Base-by-base conservation (phyloP, 30 jellyfish, hydroid and myxozoan genomes). In the Chrysaora quinquecirrha region DNA sequence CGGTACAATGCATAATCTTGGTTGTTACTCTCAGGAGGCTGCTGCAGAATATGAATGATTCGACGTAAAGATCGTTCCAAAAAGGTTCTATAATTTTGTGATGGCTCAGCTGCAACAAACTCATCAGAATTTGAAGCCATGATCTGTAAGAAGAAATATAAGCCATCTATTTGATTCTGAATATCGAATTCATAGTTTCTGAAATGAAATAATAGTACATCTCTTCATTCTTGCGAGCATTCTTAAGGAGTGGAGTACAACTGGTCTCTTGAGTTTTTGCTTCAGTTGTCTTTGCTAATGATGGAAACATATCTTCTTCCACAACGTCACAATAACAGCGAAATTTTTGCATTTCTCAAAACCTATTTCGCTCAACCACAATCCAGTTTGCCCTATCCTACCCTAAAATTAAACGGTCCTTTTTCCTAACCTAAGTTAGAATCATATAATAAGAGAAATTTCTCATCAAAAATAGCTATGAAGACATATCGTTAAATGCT, bases 21-120 rank as follows among this genome's bases (percentile, higher is more conserved):
- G 58, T 43, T 43, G 58, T 43, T n/a, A n/a, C n/a, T n/a, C n/a
- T n/a, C 58, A 43, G 58, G 58, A 43, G 58, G 58, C 58, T 43
- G 12, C 58, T 43, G 58, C 58, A 43, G 58, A 43, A 43, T 43
- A 43, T 43, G 58, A 43, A 43, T 43, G 58, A 43, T 16, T 43
- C 58, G 58, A 43, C 58, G 58, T 43, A 43, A 43, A 43, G 58
- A 43, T 43, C 16, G 58, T 16, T 43, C 58, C 12, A 43, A 43
- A 43, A 43, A 43, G 58, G 58, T 43, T 43, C 58, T 43, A 43
- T 43, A 43, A 43, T 43, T 43, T 43, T 43, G 58, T 43, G 16
- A 43, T 43, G 9, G 58, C 58, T 43, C 58, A 43, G 58, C 58
- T 43, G 58, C 58, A 43, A 43, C 58, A 43, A 43, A 16, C 58